Evolutionary conservation across 2,797 vertebrate genomes (phyloP).

Genomic region (Amblyraja radiata): DNA sequence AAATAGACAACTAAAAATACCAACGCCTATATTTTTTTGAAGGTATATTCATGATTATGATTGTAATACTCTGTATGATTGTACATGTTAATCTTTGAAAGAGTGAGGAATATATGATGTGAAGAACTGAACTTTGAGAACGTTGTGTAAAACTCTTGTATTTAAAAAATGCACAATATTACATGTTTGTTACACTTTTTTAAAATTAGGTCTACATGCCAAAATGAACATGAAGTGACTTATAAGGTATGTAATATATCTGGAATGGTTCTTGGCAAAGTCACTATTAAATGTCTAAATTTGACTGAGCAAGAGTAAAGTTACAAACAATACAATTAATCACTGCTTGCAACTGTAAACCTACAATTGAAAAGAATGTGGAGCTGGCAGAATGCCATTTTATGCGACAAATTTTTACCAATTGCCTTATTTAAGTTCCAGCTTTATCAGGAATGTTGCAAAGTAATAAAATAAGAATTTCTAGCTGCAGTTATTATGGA

Average conservation of each 20-base stretch:
- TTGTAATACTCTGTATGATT: neutral
- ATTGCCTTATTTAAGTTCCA: neutral
- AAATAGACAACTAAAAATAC: neutral
- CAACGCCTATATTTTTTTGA: neutral
- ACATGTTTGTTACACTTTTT: conserved; percentile 26
- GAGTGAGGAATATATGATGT: neutral
- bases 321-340: conserved; percentile 13
- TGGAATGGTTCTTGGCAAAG: neutral
- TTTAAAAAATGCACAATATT: neutral
- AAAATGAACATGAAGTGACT: neutral
- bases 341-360: conserved; percentile 22
- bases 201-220: neutral
- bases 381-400: neutral
- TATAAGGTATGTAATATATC: neutral
- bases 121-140: neutral
- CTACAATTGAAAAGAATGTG: neutral
- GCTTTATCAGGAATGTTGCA: conserved; percentile 12
- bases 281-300: conserved; percentile 33
- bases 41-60: neutral
- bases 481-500: conserved; percentile 38
- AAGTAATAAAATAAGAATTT: conserved; percentile 35
- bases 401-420: neutral
- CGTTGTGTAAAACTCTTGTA: neutral
- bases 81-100: neutral
- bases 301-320: neutral